Conservation (phyloP, 2,797 vertebrate genomes). For the Avahi laniger region DNA sequence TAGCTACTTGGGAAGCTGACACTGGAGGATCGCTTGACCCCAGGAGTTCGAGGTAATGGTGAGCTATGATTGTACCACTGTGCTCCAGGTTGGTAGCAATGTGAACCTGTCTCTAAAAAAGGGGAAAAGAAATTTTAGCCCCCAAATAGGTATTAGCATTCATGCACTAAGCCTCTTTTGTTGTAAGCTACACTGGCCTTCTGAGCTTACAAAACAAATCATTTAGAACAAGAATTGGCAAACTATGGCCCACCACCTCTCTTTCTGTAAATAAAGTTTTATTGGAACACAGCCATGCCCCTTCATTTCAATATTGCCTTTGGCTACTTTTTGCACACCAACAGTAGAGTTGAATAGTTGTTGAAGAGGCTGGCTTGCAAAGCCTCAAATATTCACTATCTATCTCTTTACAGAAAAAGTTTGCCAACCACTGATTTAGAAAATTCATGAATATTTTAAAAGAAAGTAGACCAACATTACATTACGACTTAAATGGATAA, state of each 20-base stretch:
- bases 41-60: background rate
- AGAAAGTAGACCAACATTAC: background rate
- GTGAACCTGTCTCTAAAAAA: background rate
- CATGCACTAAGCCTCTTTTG: background rate
- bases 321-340: background rate
- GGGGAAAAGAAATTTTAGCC: background rate
- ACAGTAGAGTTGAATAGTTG: background rate
- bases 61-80: background rate
- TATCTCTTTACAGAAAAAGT: background rate
- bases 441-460: background rate
- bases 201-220: background rate
- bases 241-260: background rate
- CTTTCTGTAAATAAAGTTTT: conserved; percentile 16
- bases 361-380: background rate
- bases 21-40: background rate
- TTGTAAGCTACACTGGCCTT: background rate
- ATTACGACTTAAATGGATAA: background rate
- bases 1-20: background rate
- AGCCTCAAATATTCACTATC: background rate
- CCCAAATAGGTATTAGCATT: background rate
- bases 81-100: background rate
- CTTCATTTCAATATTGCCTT: background rate
- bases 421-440: background rate
- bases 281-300: background rate
- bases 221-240: background rate